Base-by-base conservation (phyloP, 2,797 vertebrate species). In the Mus caroli region DNA sequence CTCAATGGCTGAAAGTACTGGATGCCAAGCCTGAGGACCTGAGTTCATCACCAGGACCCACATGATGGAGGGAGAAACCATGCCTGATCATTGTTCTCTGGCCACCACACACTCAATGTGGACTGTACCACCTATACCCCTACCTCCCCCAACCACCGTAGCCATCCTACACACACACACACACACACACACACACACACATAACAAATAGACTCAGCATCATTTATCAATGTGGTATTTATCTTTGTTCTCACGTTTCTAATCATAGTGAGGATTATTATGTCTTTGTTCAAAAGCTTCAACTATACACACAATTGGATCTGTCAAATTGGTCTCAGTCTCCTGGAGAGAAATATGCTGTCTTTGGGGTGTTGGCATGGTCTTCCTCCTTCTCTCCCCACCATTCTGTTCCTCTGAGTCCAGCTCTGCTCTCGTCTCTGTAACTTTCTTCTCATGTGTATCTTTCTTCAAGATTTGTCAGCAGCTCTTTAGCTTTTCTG, bases 211-310 rank as follows among this genome's bases (percentile, higher is more conserved):
- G 93, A 93, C 17, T 1, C 43, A 76, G 54, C 14, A 80, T 86
- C 73, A 64, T 88, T 90, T 92, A 86, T 6, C 86, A 34, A 73
- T 93, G 28, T 58, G 75, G 40, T 88, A 75, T 76, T 64, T 85
- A 54, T 96, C 91, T 97, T 60, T 88, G 80, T 96, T 95, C 90
- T 80, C 40, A 88, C 46, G 58, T 20, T 86, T 94, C 50, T 75
- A 95, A 89, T 94, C 50, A 93, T 12, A 87, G 19, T 93, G 14
- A 97, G 28, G 58, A 90, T 34, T 46, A 17, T 83, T 92, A 91
- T 92, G 12, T 14, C 91, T 96, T 83, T 96, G 7, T 77, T 56
- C 71, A 88, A 60, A 85, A 90, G 9, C 46, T 40, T 91, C 31
- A 96, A 76, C 75, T 90, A 26, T 77, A 34, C 69, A 43, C 82